Conservation (phyloP, 2,888 invertebrate species). For the Petrolisthes manimaculis region DNA sequence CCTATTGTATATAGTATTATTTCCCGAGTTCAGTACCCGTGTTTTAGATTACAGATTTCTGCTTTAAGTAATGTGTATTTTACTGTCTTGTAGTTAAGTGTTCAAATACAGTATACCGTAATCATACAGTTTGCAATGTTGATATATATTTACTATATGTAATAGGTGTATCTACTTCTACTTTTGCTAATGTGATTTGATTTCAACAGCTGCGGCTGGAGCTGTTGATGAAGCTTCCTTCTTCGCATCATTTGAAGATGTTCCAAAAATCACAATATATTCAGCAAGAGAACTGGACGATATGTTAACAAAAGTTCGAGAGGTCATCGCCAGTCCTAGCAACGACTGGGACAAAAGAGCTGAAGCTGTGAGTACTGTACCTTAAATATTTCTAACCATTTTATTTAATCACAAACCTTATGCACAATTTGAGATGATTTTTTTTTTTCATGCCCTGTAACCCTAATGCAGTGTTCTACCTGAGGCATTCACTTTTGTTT, state of each 20-base stretch:
- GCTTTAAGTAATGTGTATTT: too few species aligned
- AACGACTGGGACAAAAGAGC: slow-evolving; percentile 95
- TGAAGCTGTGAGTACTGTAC: slow-evolving; percentile 80
- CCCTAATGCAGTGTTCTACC: not conserved
- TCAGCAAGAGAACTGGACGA: slow-evolving; percentile 87
- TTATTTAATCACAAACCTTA: not conserved
- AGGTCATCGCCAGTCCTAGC: slow-evolving; percentile 82
- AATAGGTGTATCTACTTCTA: not conserved
- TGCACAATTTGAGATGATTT: not conserved
- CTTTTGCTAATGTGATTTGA: not conserved
- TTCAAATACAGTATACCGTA: too few species aligned
- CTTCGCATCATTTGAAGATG: slow-evolving; percentile 85
- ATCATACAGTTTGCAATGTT: too few species aligned
- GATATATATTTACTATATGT: too few species aligned
- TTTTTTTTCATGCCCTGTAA: slow-evolving; percentile 3
- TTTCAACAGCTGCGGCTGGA: slow-evolving; percentile 75
- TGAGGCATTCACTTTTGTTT: too few species aligned
- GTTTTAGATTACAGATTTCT: too few species aligned
- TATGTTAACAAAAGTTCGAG: slow-evolving; percentile 80
- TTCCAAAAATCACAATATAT: slow-evolving; percentile 85
- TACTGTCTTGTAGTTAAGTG: too few species aligned
- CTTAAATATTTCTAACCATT: not conserved
- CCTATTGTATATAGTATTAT: too few species aligned
- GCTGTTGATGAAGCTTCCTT: slow-evolving; percentile 91
- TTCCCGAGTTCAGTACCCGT: too few species aligned